Evolutionary conservation across 2,797 vertebrate species (phyloP), one percentile per base, ranked within the genome.

Genomic region (Lycodopsis pacificus): DNA sequence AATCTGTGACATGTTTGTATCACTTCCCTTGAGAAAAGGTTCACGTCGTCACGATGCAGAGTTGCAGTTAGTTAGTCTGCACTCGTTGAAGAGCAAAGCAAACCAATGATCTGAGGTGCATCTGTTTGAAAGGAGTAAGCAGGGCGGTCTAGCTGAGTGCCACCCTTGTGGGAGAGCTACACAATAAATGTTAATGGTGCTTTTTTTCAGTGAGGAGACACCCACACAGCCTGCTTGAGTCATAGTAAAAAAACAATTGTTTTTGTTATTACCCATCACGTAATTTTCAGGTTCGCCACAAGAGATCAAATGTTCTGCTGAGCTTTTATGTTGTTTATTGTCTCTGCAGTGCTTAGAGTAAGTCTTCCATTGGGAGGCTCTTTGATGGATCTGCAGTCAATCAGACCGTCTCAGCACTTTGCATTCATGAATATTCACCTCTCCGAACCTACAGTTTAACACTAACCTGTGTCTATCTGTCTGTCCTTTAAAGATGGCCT

Each of bases 401-500:
- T 40, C 22, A 22, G 44, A 20, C 5, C 19, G 12, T 20, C 22
- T 73, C 40, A 34, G 11, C 65, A 57, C 7, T 66, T 48, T 68
- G 36, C 36, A 49, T 72, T 7, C 9, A 15, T 25, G 27, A 27
- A 34, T 42, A 36, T 69, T 69, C 59, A 46, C 32, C 36, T 71
- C 56, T 64, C 44, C 58, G 51, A 65, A 12, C 44, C 49, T 64
- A 53, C 19, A 65, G 65, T 76, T 30, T 58, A 14, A 66, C 14
- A 73, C 71, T 87, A 83, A 88, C 79, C 63, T 38, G 5, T 80
- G 62, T 88, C 73, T 74, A 46, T 91, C 53, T 82, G 61, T 93
- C 51, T 91, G 77, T 89, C 81, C 77, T 86, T 74, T 86, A 69
- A 94, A 95, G 94, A 93, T 87, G 93, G 89, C 70, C 92, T 80